phyloP scores from a whole-genome alignment of 2,113 vertebrate species.

The Arothron firmamentum region DNA sequence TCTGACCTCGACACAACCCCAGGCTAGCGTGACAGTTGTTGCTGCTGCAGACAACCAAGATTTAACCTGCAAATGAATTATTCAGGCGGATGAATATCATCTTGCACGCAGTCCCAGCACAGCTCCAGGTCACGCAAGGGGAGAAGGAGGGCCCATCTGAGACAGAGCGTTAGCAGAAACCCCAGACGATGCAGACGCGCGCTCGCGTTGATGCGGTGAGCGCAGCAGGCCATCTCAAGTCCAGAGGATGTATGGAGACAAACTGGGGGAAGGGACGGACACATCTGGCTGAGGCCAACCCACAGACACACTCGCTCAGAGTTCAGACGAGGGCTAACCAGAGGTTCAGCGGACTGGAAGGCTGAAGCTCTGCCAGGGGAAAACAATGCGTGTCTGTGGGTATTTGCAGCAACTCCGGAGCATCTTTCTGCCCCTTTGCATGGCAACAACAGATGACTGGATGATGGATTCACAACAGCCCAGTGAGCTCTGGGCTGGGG shows the following conservation, averaged over 20 bases:
- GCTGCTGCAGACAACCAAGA: slow-evolving; percentile 29
- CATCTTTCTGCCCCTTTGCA: slow-evolving; percentile 38
- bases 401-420: slow-evolving; percentile 13
- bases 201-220: too few species aligned
- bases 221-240: background rate
- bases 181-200: background rate
- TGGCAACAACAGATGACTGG: slow-evolving; percentile 52
- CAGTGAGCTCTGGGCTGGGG: slow-evolving; percentile 16
- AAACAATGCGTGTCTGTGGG: slow-evolving; percentile 1
- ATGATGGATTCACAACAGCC: slow-evolving; percentile 38
- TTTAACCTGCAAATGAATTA: slow-evolving; percentile 51
- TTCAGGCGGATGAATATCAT: slow-evolving; percentile 32
- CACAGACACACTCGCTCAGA: slow-evolving; percentile 26
- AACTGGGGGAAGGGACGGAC: background rate
- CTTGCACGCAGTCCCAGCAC: background rate
- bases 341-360: slow-evolving; percentile 57
- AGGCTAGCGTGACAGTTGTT: slow-evolving; percentile 47
- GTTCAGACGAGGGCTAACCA: slow-evolving; percentile 57
- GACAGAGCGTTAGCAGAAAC: background rate
- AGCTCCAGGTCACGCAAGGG: slow-evolving; percentile 42
- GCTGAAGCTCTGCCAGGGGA: slow-evolving; percentile 21
- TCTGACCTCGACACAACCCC: background rate
- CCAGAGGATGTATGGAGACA: background rate
- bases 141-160: slow-evolving; percentile 5
- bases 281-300: slow-evolving; percentile 35